These are phyloP conservation scores for Hirtodrosophila histrioides DNA, from an alignment of 2,888 invertebrate species.

Conservation along the genomic window DNA sequence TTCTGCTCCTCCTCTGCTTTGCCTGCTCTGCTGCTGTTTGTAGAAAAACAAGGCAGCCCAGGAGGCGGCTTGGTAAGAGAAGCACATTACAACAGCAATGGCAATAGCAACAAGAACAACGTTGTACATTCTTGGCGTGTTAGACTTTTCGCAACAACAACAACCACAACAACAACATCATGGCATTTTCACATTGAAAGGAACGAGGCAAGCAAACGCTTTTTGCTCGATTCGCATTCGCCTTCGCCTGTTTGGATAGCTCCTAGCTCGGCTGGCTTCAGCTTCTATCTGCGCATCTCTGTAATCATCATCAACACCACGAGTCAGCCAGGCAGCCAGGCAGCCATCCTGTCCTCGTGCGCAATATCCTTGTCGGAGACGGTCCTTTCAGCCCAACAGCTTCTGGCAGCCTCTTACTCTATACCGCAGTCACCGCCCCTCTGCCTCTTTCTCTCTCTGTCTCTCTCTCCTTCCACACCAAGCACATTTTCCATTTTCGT, in stretches of 20 bases:
- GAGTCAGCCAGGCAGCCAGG: conserved; percentile 62
- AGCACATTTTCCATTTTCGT: conserved; percentile 78
- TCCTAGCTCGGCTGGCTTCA: conserved; percentile 45
- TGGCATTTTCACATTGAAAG: conserved; percentile 56
- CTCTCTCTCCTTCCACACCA: conserved; percentile 14
- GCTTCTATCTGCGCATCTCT: conserved; percentile 78
- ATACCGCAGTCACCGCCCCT: background rate
- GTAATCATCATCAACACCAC: conserved; percentile 78
- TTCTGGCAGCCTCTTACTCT: conserved; percentile 5
- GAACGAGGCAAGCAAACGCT: conserved; percentile 67
- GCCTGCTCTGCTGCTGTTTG: conserved; percentile 62
- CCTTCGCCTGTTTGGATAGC: conserved; percentile 62
- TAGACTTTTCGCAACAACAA: conserved; percentile 67
- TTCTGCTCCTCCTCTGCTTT: conserved; percentile 12
- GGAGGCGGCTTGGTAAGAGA: conserved; percentile 47
- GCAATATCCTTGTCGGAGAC: conserved; percentile 74
- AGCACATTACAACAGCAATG: conserved; percentile 68
- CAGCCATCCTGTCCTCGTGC: conserved; percentile 77
- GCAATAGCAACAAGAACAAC: conserved; percentile 63
- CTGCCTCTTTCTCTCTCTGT: conserved; percentile 2
- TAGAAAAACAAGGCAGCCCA: conserved; percentile 64
- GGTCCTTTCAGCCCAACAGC: conserved; percentile 37
- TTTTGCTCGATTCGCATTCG: conserved; percentile 65
- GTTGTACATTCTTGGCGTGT: conserved; percentile 76
- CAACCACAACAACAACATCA: conserved; percentile 22